A percentile compares a stretch with the other conserved stretches of the same genome.
phyloP scores from a whole-genome alignment of 35 echinoderm and acorn worm species.

The Acanthaster planci region DNA sequence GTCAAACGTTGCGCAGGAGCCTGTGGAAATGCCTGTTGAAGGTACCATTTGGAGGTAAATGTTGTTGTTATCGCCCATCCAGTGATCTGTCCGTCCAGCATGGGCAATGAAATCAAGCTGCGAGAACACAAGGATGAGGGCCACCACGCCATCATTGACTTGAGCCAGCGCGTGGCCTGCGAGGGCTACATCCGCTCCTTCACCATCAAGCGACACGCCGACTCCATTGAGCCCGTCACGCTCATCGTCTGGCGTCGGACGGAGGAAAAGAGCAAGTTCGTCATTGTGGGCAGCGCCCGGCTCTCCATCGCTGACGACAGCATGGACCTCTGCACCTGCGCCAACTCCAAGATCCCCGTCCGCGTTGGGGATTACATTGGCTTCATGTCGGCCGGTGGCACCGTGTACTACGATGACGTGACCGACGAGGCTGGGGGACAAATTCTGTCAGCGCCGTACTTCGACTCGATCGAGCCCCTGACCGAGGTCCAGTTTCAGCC shows the following conservation, averaged over 20 bases:
- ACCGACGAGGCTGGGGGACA: neutral
- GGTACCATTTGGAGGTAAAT: no score
- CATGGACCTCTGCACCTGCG: neutral
- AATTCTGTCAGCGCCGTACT: neutral
- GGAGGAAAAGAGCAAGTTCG: neutral
- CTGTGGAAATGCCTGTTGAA: no score
- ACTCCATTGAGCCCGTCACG: neutral
- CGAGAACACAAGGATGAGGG: neutral
- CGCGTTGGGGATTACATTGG: neutral
- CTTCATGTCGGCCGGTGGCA: neutral
- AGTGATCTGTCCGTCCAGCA: neutral
- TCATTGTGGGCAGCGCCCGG: conserved; percentile 1
- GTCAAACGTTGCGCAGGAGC: no score
- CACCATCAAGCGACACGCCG: neutral
- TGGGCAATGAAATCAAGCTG: neutral
- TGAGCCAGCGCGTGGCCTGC: neutral
- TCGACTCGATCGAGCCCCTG: neutral
- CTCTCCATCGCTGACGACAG: neutral
- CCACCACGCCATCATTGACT: neutral
- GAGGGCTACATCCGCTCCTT: conserved; percentile 23
- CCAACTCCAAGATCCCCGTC: neutral
- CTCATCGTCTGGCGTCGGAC: neutral
- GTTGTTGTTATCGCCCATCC: neutral
- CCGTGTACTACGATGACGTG: neutral
- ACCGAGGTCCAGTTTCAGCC: neutral